Evolutionary conservation across 2,113 vertebrate species (phyloP).

Genomic region (Malaclemys terrapin): DNA sequence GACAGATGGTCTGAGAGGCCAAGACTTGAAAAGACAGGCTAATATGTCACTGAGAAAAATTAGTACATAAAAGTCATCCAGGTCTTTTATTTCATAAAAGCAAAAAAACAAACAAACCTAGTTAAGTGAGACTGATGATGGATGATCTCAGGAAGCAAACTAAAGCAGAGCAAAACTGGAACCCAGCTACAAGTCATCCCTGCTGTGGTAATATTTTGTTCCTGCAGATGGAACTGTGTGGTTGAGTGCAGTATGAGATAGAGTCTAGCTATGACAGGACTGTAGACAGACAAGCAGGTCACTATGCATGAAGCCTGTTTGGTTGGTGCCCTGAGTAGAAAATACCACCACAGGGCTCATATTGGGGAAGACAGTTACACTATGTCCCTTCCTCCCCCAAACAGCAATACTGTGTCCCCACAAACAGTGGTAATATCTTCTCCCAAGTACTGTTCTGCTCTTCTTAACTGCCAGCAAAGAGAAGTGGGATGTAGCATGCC

Average conservation of each 20-base stretch:
- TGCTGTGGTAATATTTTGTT: neutral
- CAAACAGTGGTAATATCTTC: too few relatives aligned
- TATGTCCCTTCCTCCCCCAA: neutral
- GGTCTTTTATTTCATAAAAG: neutral
- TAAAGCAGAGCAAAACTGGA: neutral
- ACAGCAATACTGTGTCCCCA: too few relatives aligned
- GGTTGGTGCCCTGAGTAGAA: neutral
- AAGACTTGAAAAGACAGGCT: neutral
- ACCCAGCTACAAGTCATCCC: neutral
- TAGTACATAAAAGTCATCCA: neutral
- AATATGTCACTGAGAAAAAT: neutral
- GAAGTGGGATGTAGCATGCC: too few relatives aligned
- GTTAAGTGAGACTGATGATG: neutral
- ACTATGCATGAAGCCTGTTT: neutral
- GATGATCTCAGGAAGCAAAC: neutral
- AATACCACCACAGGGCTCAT: neutral
- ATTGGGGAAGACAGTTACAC: neutral
- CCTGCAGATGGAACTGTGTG: neutral
- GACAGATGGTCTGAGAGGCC: rapidly evolving
- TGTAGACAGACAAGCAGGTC: neutral
- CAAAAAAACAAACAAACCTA: neutral
- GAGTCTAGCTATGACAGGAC: neutral
- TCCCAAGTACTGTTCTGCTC: too few relatives aligned
- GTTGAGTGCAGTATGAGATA: neutral
- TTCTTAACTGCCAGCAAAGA: too few relatives aligned